Evolutionary conservation across 2,113 vertebrate species (phyloP).

Genomic region (Coregonus clupeaformis): DNA sequence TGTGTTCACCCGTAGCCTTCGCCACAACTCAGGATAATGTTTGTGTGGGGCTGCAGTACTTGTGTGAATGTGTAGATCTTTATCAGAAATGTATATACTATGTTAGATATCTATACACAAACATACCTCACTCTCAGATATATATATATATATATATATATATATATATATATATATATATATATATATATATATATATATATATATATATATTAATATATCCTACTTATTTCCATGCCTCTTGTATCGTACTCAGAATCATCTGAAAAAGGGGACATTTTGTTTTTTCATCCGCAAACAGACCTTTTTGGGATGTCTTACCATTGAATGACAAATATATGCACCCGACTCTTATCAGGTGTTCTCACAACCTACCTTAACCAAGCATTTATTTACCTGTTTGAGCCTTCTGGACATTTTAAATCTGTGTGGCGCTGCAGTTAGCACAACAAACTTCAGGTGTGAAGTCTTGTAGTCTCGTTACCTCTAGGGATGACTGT

Average conservation of each 20-base stretch:
- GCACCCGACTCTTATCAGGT: conserved; percentile 30
- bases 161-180: no score
- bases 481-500: background rate
- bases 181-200: no score
- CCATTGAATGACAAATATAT: conserved; percentile 5
- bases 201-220: no score
- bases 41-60: conserved; percentile 27
- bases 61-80: conserved; percentile 22
- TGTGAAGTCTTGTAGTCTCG: background rate
- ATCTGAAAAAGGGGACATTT: conserved; percentile 24
- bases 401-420: conserved; percentile 40
- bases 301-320: conserved; percentile 19
- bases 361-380: conserved; percentile 52
- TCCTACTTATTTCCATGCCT: conserved; percentile 29
- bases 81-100: conserved; percentile 6
- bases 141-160: conserved; percentile 10
- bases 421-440: conserved; percentile 6
- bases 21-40: conserved; percentile 48
- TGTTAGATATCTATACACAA: conserved; percentile 12
- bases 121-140: conserved; percentile 53
- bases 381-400: conserved; percentile 43
- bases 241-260: conserved; percentile 1
- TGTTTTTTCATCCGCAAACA: background rate
- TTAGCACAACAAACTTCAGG: background rate
- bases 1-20: conserved; percentile 42